A percentile compares a stretch with the other conserved stretches of the same genome.
phyloP scores from a whole-genome alignment of 2,113 vertebrate species.

The Saccopteryx leptura region DNA sequence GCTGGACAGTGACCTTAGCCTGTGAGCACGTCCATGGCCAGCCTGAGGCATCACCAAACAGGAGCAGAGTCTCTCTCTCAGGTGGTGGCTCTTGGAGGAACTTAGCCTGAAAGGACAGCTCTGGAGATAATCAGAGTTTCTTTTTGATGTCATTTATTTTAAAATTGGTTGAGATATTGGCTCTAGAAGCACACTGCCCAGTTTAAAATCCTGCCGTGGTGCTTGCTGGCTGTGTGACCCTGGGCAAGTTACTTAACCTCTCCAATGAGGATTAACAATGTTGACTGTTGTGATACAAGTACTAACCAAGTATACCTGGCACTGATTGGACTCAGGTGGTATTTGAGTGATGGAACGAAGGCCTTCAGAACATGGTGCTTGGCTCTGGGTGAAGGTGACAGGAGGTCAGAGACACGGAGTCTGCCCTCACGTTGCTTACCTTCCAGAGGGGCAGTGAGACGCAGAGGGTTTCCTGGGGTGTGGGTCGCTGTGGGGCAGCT shows the following conservation, averaged over 20 bases:
- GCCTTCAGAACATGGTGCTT: rapidly evolving
- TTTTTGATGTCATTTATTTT: background rate
- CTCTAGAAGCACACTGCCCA: background rate
- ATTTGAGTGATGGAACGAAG: rapidly evolving
- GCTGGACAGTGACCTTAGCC: background rate
- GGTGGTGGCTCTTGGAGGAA: background rate
- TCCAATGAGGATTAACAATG: rapidly evolving
- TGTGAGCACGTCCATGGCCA: background rate
- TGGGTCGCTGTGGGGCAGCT: background rate
- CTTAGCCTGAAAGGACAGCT: background rate
- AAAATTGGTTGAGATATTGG: background rate
- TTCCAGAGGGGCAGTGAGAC: background rate
- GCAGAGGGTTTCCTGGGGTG: background rate
- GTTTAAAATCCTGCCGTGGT: background rate
- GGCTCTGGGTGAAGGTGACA: rapidly evolving
- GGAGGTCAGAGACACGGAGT: background rate
- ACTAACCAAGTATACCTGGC: rapidly evolving
- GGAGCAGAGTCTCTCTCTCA: background rate
- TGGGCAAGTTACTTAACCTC: background rate
- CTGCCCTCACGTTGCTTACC: background rate
- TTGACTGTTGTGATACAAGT: background rate
- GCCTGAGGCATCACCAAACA: rapidly evolving
- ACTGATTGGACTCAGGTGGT: rapidly evolving
- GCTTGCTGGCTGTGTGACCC: background rate
- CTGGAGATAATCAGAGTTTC: background rate